A percentile compares a stretch with the other conserved stretches of the same genome.
Conservation (phyloP, 2,113 vertebrate genomes). For the Clarias magur region DNA sequence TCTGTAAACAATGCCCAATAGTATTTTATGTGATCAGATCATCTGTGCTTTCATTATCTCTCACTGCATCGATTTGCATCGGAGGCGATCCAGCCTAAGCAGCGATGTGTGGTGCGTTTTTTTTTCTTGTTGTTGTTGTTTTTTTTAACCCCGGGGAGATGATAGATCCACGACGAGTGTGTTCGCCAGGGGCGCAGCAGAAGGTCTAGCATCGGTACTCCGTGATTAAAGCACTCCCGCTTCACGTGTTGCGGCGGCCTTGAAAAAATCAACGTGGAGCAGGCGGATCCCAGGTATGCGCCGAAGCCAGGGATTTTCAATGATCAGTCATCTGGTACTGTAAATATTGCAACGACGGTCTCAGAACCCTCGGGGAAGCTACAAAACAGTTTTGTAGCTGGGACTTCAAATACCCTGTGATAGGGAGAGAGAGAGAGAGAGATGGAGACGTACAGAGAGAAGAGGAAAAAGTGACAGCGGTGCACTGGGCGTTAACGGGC, state of each 20-base stretch:
- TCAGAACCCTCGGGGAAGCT: constrained; percentile 22
- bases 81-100: constrained; percentile 5
- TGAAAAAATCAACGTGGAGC: constrained; percentile 1
- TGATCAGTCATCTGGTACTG: constrained; percentile 45
- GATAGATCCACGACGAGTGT: constrained; percentile 32
- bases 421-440: background rate
- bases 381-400: constrained; percentile 28
- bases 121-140: background rate
- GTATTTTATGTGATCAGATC: constrained; percentile 12
- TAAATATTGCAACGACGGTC: constrained; percentile 13
- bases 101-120: background rate
- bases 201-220: constrained; percentile 2
- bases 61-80: constrained; percentile 35
- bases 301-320: constrained; percentile 27
- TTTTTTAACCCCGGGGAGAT: background rate
- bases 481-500: background rate
- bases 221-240: constrained; percentile 29
- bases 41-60: constrained; percentile 36
- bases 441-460: background rate
- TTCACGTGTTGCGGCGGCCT: background rate
- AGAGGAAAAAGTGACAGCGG: background rate
- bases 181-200: constrained; percentile 26
- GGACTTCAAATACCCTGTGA: constrained; percentile 38
- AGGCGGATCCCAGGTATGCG: constrained; percentile 7
- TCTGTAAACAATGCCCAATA: constrained; percentile 11